Percentiles rank a stretch among this genome's conserved stretches.
These are phyloP conservation scores for Drosophila bifasciata DNA, from an alignment of 1,140 invertebrate species.

Conservation along the genomic window DNA sequence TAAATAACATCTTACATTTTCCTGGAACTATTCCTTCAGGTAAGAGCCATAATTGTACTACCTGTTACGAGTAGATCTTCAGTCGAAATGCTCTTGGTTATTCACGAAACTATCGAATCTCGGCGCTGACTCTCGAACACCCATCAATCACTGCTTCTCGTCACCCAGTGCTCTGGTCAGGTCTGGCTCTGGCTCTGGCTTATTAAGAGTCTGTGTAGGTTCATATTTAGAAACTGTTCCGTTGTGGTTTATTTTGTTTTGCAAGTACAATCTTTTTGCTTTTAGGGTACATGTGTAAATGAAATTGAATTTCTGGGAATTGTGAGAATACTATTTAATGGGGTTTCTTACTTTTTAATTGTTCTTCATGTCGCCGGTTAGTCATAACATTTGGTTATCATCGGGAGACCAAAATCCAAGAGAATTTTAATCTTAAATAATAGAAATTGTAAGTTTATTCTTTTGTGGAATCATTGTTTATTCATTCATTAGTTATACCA, in stretches of 20 bases:
- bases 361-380: background rate
- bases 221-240: conserved; percentile 41
- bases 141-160: conserved; percentile 36
- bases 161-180: background rate
- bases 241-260: conserved; percentile 33
- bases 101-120: conserved; percentile 30
- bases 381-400: background rate
- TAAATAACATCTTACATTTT: too few relatives aligned
- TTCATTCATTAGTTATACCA: conserved; percentile 52
- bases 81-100: conserved; percentile 18
- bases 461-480: conserved; percentile 55
- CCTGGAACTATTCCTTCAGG: background rate
- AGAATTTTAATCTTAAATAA: background rate
- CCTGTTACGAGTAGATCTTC: conserved; percentile 9
- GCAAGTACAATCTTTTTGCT: conserved; percentile 20
- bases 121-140: conserved; percentile 8
- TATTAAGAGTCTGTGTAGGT: conserved; percentile 33
- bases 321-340: conserved; percentile 30
- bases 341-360: conserved; percentile 4
- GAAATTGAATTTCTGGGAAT: conserved; percentile 47
- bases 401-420: background rate
- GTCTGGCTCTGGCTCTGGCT: conserved; percentile 5
- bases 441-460: background rate
- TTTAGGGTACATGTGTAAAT: conserved; percentile 31
- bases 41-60: conserved; percentile 3